These are phyloP conservation scores for Agraylea sexmaculata DNA, from an alignment of 1,140 invertebrate species.

Conservation along the genomic window DNA sequence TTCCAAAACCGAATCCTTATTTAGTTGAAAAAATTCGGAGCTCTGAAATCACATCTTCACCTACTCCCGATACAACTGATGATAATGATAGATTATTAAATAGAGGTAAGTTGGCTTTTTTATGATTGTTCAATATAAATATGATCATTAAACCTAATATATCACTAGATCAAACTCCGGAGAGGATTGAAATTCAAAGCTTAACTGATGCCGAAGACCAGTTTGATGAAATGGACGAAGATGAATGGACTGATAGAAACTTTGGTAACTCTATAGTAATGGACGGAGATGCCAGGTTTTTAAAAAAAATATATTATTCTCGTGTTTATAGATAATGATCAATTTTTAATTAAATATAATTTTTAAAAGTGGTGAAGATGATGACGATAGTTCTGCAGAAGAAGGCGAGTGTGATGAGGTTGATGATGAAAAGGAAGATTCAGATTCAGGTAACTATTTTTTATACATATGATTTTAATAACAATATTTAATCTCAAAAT, in stretches of 20 bases:
- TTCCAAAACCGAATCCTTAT: too few species aligned
- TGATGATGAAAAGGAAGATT: constrained; percentile 7
- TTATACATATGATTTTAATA: not conserved
- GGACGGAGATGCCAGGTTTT: constrained; percentile 11
- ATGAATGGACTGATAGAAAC: constrained; percentile 87
- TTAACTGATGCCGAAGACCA: constrained; percentile 50
- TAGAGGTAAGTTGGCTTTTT: constrained; percentile 31
- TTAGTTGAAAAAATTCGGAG: too few species aligned
- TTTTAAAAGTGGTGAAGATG: constrained; percentile 6
- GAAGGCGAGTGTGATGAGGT: constrained; percentile 5
- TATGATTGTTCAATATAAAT: not conserved
- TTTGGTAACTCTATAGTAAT: constrained; percentile 43
- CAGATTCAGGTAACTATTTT: constrained; percentile 3
- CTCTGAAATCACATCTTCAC: constrained; percentile 5
- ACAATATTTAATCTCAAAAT: not conserved
- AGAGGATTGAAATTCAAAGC: constrained; percentile 68
- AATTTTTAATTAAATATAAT: not conserved
- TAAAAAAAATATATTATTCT: not conserved
- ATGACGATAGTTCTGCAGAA: constrained; percentile 7
- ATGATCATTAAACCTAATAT: not conserved
- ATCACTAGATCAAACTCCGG: constrained; percentile 56
- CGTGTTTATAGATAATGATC: not conserved
- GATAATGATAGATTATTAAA: constrained; percentile 46
- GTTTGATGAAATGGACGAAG: constrained; percentile 76
- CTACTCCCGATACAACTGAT: constrained; percentile 19